phyloP scores from a whole-genome alignment of 1,140 invertebrate species.

The Planococcus citri region DNA sequence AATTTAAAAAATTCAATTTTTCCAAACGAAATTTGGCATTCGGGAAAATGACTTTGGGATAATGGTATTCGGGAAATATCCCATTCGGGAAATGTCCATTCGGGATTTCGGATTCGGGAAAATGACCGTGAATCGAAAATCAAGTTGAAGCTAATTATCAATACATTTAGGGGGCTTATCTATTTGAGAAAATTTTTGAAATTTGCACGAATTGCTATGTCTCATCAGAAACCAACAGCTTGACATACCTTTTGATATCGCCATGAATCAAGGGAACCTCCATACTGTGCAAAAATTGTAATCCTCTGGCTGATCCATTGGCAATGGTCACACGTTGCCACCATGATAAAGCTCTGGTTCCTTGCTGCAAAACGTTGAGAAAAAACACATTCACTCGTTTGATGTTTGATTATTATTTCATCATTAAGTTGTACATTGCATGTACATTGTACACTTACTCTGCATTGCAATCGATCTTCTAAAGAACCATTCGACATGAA shows the following conservation, averaged over 20 bases:
- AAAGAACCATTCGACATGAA: slow-evolving; percentile 85
- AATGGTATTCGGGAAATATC: too few relatives aligned
- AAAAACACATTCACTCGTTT: background rate
- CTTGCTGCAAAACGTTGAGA: slow-evolving; percentile 34
- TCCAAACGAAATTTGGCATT: too few relatives aligned
- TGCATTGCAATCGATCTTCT: slow-evolving; percentile 64
- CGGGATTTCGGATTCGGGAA: too few relatives aligned
- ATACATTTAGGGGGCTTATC: too few relatives aligned
- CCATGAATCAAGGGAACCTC: slow-evolving; percentile 79
- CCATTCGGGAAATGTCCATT: too few relatives aligned
- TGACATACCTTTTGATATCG: slow-evolving; percentile 82
- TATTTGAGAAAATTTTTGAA: too few relatives aligned
- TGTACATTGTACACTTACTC: slow-evolving; percentile 36
- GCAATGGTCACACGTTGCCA: slow-evolving; percentile 62
- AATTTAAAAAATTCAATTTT: too few relatives aligned
- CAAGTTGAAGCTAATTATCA: too few relatives aligned
- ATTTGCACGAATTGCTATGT: too few relatives aligned
- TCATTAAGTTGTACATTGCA: background rate
- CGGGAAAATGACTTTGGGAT: too few relatives aligned
- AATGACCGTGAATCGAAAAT: too few relatives aligned
- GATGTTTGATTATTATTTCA: slow-evolving; percentile 25
- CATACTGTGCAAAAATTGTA: slow-evolving; percentile 80
- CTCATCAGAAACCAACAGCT: too few relatives aligned
- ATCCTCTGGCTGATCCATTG: slow-evolving; percentile 69
- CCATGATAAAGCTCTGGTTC: slow-evolving; percentile 55